phyloP scores from a whole-genome alignment of 2,888 invertebrate species.

The Lochmaea capreae region DNA sequence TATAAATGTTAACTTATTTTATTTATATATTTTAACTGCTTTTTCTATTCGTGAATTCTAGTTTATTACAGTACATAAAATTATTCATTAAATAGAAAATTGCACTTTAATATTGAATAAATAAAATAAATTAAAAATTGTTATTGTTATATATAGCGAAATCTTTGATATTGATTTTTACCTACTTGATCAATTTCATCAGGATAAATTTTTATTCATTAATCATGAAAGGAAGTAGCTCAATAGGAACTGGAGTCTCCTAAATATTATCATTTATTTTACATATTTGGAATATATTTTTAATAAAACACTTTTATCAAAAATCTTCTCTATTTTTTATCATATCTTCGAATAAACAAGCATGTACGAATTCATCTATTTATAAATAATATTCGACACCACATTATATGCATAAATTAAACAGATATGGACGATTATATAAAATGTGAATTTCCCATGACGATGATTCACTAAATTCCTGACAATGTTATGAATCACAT shows the following conservation, averaged over 20 bases:
- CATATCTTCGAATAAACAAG: too few relatives aligned
- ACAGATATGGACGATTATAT: neutral
- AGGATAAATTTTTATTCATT: too few relatives aligned
- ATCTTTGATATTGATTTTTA: too few relatives aligned
- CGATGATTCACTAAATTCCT: neutral
- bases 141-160: neutral
- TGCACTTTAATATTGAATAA: neutral
- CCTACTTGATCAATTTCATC: too few relatives aligned
- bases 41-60: neutral
- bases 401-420: neutral
- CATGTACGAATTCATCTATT: neutral
- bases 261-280: too few relatives aligned
- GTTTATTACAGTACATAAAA: conserved; percentile 5
- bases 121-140: neutral
- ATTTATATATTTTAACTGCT: conserved; percentile 1
- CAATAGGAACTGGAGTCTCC: too few relatives aligned
- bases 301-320: too few relatives aligned
- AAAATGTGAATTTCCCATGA: neutral
- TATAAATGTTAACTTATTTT: neutral
- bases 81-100: neutral
- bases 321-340: too few relatives aligned
- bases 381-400: neutral
- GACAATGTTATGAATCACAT: neutral
- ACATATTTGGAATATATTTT: too few relatives aligned
- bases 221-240: too few relatives aligned